Evolutionary conservation across 2,888 invertebrate species (phyloP).

Genomic region (Tetrapedia diversipes): DNA sequence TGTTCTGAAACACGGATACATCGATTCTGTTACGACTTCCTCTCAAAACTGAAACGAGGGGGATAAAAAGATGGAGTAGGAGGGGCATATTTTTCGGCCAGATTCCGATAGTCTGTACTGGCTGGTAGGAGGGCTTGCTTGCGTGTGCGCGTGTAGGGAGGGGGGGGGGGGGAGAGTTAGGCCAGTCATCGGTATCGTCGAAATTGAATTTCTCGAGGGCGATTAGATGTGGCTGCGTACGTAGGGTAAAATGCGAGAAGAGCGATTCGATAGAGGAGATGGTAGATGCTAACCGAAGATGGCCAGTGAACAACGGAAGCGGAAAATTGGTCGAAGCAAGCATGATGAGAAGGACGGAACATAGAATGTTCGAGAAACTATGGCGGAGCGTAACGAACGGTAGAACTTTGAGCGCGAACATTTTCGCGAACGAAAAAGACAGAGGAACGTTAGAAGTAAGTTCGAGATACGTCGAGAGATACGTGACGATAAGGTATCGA

Average conservation of each 20-base stretch:
- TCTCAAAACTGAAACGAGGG: slow-evolving; percentile 9
- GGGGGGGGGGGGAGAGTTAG: slow-evolving; percentile 48
- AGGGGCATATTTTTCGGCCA: slow-evolving; percentile 39
- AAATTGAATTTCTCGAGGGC: slow-evolving; percentile 72
- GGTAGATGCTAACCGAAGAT: background rate
- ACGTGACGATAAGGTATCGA: slow-evolving; percentile 49
- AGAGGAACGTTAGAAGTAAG: slow-evolving; percentile 18
- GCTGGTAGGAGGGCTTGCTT: background rate
- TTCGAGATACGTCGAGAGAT: slow-evolving; percentile 33
- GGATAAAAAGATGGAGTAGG: slow-evolving; percentile 10
- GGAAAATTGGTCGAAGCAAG: slow-evolving; percentile 11
- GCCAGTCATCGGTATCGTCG: slow-evolving; percentile 64
- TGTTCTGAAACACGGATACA: slow-evolving; percentile 51
- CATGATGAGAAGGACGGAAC: background rate
- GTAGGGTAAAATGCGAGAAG: slow-evolving; percentile 35
- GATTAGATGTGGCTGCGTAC: slow-evolving; percentile 59
- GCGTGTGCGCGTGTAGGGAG: too few species aligned
- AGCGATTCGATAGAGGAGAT: background rate
- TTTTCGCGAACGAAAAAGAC: background rate
- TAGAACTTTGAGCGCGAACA: slow-evolving; percentile 13
- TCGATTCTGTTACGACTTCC: slow-evolving; percentile 56
- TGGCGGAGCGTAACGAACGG: background rate
- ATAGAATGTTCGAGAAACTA: background rate
- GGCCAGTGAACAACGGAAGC: background rate
- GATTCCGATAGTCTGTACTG: slow-evolving; percentile 58